These are phyloP conservation scores for Augochlora pura DNA, from an alignment of 1,140 invertebrate species.

Conservation along the genomic window DNA sequence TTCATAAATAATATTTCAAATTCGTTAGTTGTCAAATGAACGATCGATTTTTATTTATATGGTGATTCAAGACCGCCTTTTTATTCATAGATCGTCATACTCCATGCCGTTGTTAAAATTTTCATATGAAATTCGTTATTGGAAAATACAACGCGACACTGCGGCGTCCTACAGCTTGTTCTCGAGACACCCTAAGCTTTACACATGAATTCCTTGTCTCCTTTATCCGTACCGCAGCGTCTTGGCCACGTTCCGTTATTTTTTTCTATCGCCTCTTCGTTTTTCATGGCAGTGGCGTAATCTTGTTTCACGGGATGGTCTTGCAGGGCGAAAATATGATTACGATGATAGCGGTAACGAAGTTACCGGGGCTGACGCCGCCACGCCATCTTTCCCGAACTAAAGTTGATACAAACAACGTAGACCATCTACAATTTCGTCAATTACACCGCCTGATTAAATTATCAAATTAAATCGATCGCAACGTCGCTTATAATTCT, in stretches of 20 bases:
- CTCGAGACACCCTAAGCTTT: not conserved
- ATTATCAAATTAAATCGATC: no score
- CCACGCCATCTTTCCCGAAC: constrained; percentile 53
- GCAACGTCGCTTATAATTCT: no score
- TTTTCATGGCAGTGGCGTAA: constrained; percentile 39
- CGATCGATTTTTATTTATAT: no score
- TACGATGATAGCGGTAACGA: constrained; percentile 68
- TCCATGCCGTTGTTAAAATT: no score
- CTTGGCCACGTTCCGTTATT: not conserved
- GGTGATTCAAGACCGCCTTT: no score
- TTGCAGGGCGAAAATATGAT: constrained; percentile 67
- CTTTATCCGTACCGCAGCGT: not conserved
- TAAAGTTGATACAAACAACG: constrained; percentile 46
- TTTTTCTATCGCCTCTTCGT: not conserved
- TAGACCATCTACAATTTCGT: constrained; percentile 9
- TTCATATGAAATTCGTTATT: no score
- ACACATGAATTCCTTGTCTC: not conserved
- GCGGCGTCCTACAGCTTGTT: no score
- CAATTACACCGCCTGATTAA: not conserved
- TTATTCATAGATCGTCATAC: no score
- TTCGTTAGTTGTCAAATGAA: no score
- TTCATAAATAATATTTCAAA: no score
- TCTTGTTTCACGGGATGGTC: constrained; percentile 60
- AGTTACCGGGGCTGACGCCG: constrained; percentile 65
- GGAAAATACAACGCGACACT: no score